A percentile compares a stretch with the other conserved stretches of the same genome.
Conservation (phyloP, 1,140 invertebrate species). For the Onthophagus taurus region DNA sequence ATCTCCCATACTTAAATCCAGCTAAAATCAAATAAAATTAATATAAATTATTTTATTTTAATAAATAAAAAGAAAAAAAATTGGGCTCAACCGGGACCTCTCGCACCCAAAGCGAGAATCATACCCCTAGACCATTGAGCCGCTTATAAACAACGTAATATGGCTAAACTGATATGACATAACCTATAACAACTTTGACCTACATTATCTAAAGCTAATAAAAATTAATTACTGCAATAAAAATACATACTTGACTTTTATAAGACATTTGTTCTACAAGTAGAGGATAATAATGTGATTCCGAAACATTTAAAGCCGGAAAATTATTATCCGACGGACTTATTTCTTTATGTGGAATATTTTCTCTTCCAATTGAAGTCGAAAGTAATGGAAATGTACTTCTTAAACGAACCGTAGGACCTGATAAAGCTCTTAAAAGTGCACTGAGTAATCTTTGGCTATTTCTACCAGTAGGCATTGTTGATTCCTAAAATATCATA, state of each 20-base stretch:
- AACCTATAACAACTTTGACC: conserved; percentile 38
- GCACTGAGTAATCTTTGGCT: conserved; percentile 68
- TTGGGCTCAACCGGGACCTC: conserved; percentile 58
- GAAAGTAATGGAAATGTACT: conserved; percentile 65
- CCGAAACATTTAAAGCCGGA: conserved; percentile 59
- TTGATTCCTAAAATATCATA: conserved; percentile 24
- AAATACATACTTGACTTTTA: conserved; percentile 49
- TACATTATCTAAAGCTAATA: not conserved
- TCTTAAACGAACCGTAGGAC: conserved; percentile 65
- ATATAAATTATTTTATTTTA: not conserved
- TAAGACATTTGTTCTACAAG: conserved; percentile 75
- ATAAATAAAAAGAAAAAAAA: too few species aligned
- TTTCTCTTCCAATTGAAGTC: conserved; percentile 41
- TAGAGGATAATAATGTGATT: conserved; percentile 67
- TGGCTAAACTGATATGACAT: conserved; percentile 42
- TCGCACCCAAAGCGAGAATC: conserved; percentile 82
- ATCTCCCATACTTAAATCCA: conserved; percentile 40
- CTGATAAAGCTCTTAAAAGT: conserved; percentile 70
- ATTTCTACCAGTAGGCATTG: conserved; percentile 27
- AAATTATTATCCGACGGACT: conserved; percentile 61
- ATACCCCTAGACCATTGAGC: conserved; percentile 81
- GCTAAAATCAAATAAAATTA: conserved; percentile 35
- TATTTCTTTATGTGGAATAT: conserved; percentile 45
- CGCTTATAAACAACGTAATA: conserved; percentile 24
- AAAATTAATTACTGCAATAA: not conserved